Percentiles rank a stretch among this genome's conserved stretches.
Evolutionary conservation across 2,113 vertebrate species (phyloP).

Genomic region (Danionella cerebrum): DNA sequence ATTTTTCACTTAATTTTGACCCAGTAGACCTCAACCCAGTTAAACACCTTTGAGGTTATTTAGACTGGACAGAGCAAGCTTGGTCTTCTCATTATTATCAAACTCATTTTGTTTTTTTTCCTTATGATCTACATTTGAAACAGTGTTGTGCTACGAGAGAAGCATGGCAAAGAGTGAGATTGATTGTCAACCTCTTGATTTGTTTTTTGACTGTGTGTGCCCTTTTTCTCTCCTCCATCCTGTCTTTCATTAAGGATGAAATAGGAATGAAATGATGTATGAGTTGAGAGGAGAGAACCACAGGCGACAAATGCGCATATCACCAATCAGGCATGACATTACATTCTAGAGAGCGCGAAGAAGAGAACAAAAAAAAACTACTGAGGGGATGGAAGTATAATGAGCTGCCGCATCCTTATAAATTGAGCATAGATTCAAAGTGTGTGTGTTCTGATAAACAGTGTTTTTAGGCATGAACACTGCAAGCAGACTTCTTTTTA

Average conservation of each 20-base stretch:
- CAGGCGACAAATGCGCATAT: conserved; percentile 37
- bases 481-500: not conserved
- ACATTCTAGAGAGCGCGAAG: not conserved
- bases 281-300: conserved; percentile 29
- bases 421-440: not conserved
- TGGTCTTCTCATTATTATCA: too few relatives aligned
- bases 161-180: not conserved
- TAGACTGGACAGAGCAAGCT: too few relatives aligned
- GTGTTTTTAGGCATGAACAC: not conserved
- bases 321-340: conserved; percentile 15
- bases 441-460: not conserved
- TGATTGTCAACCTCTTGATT: conserved; percentile 14
- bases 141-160: not conserved
- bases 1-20: too few relatives aligned
- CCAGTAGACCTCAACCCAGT: too few relatives aligned
- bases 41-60: too few relatives aligned
- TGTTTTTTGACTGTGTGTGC: not conserved
- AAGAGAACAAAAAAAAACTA: not conserved
- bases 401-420: not conserved
- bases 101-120: not conserved
- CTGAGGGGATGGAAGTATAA: not conserved
- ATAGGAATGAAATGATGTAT: conserved; percentile 7
- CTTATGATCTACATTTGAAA: not conserved
- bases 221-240: not conserved
- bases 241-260: conserved; percentile 6